Evolutionary conservation across 2,888 invertebrate genomes (phyloP).

Genomic region (Sesia bembeciformis): DNA sequence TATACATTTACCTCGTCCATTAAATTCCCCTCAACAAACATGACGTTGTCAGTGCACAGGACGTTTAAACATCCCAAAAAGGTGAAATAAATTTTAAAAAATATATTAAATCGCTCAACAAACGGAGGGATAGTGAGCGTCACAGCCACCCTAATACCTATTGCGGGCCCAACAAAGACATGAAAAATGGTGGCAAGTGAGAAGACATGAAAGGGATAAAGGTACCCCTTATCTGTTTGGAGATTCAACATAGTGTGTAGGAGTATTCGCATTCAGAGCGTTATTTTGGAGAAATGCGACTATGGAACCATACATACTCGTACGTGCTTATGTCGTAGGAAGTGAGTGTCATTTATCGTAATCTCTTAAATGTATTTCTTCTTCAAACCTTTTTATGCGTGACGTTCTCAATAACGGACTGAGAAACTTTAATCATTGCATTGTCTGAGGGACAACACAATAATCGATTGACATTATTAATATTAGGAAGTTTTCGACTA

Average conservation of each 20-base stretch:
- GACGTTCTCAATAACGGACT: too few species aligned
- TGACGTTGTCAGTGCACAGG: too few species aligned
- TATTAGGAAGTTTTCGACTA: too few species aligned
- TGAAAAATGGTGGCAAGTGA: constrained; percentile 64
- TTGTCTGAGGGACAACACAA: too few species aligned
- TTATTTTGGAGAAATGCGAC: constrained; percentile 16
- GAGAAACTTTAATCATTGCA: too few species aligned
- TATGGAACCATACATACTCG: constrained; percentile 1
- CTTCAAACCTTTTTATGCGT: not conserved
- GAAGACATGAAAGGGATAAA: constrained; percentile 58
- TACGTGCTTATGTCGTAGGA: not conserved
- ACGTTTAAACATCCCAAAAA: too few species aligned
- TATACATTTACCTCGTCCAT: too few species aligned
- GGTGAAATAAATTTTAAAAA: too few species aligned
- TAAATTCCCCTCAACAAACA: too few species aligned
- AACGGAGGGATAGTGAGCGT: constrained; percentile 8
- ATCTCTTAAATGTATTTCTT: not conserved
- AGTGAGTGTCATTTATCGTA: not conserved
- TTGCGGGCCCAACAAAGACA: constrained; percentile 56
- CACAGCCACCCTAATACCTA: constrained; percentile 51
- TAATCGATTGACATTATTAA: too few species aligned
- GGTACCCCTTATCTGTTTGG: constrained; percentile 56
- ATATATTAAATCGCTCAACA: not conserved
- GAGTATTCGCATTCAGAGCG: constrained; percentile 32
- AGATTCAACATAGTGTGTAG: constrained; percentile 40